These are phyloP conservation scores for Podabrus alpinus DNA, from an alignment of 2,888 invertebrate species.

Conservation along the genomic window DNA sequence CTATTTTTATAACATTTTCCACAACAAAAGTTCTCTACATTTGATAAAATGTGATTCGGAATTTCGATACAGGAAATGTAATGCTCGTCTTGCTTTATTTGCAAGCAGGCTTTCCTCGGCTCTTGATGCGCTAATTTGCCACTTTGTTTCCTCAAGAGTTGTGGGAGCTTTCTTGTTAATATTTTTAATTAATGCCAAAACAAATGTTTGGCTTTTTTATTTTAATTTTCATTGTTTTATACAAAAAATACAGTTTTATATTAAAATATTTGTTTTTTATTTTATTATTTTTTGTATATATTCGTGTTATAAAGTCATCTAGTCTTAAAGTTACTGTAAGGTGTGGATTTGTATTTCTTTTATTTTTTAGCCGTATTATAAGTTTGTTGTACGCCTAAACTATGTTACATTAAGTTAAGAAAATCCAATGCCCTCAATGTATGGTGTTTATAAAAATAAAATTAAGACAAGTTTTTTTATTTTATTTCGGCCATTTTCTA, in stretches of 20 bases:
- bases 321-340: conserved; percentile 29
- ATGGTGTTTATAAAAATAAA: conserved; percentile 26
- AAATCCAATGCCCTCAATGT: conserved; percentile 23
- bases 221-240: background rate
- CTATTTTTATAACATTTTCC: background rate
- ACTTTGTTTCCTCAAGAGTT: background rate
- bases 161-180: background rate
- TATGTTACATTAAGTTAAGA: conserved; percentile 9
- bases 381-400: conserved; percentile 16
- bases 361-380: conserved; percentile 17
- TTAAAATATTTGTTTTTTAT: background rate
- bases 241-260: background rate
- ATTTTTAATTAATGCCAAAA: background rate
- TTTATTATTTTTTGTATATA: conserved; percentile 14
- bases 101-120: background rate
- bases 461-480: background rate
- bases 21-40: background rate
- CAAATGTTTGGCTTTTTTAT: background rate
- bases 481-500: background rate
- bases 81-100: background rate
- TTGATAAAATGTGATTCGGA: background rate
- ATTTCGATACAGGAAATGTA: background rate
- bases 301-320: conserved; percentile 20
- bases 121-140: background rate
- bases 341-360: conserved; percentile 24